A percentile compares a stretch with the other conserved stretches of the same genome.
Evolutionary conservation across 2,113 vertebrate genomes (phyloP).

Genomic region (Anthoscopus minutus): DNA sequence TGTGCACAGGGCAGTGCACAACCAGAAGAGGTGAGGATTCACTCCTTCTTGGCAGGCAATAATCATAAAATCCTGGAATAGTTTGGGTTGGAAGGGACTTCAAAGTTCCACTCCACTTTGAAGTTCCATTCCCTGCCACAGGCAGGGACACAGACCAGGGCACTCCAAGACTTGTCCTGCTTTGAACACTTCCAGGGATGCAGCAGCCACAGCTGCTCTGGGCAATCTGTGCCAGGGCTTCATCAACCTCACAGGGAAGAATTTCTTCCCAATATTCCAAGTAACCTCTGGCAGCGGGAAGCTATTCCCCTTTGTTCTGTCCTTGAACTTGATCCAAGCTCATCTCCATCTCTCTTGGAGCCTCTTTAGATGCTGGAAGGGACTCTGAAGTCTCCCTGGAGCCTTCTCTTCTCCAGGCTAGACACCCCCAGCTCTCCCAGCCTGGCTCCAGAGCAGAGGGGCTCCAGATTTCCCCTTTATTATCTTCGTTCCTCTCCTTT

Average conservation of each 20-base stretch:
- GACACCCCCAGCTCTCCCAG: background rate
- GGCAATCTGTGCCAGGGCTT: background rate
- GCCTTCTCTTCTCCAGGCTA: background rate
- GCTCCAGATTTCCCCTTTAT: background rate
- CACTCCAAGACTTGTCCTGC: background rate
- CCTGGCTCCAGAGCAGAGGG: background rate
- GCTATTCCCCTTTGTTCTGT: background rate
- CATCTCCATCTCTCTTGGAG: background rate
- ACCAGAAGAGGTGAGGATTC: background rate
- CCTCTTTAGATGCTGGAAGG: background rate
- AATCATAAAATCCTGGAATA: background rate
- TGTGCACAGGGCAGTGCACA: background rate
- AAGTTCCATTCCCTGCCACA: background rate
- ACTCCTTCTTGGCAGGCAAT: background rate
- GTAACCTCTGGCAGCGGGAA: background rate
- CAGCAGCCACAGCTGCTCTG: background rate
- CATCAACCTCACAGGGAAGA: background rate
- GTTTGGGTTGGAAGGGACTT: background rate
- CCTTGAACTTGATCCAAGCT: background rate
- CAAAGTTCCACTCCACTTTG: background rate
- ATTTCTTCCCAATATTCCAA: background rate
- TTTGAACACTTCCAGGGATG: background rate
- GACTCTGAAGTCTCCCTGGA: background rate
- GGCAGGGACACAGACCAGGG: background rate
- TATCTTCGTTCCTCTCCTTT: background rate